phyloP scores from a whole-genome alignment of 2,888 invertebrate species.

The Teleogryllus oceanicus region DNA sequence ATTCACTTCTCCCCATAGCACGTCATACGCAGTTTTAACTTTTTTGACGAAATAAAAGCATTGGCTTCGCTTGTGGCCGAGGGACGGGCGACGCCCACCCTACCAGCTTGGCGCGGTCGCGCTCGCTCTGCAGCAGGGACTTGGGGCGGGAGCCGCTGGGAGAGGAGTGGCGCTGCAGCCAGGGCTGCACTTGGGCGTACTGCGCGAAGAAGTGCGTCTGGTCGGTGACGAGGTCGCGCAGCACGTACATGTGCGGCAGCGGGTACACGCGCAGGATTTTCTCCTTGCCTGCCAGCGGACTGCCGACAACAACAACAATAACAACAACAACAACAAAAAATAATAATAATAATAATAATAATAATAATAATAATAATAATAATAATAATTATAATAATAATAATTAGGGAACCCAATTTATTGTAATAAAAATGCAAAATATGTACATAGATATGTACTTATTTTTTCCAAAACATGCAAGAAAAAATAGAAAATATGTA shows the following conservation, averaged over 20 bases:
- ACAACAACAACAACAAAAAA: neutral
- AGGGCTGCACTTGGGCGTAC: conserved; percentile 68
- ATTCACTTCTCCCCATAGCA: no score
- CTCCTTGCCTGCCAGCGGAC: neutral
- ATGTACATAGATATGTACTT: no score
- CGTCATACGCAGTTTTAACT: no score
- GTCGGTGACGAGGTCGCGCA: conserved; percentile 68
- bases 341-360: neutral
- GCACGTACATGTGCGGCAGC: conserved; percentile 77
- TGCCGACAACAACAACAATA: no score
- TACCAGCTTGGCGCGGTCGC: conserved; percentile 59
- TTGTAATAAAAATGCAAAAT: no score
- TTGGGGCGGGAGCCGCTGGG: conserved; percentile 50
- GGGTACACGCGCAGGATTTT: conserved; percentile 57
- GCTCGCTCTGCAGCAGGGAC: conserved; percentile 63
- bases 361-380: neutral
- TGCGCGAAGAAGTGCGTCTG: conserved; percentile 70
- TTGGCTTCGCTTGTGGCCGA: no score
- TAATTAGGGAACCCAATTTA: neutral
- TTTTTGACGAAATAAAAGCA: no score
- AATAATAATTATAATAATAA: neutral
- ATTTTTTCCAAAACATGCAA: no score
- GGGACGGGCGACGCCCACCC: neutral
- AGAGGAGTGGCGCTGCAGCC: conserved; percentile 55
- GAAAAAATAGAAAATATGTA: no score